Conservation (phyloP, 2,797 vertebrate genomes). For the Pseudochaenichthys georgianus region DNA sequence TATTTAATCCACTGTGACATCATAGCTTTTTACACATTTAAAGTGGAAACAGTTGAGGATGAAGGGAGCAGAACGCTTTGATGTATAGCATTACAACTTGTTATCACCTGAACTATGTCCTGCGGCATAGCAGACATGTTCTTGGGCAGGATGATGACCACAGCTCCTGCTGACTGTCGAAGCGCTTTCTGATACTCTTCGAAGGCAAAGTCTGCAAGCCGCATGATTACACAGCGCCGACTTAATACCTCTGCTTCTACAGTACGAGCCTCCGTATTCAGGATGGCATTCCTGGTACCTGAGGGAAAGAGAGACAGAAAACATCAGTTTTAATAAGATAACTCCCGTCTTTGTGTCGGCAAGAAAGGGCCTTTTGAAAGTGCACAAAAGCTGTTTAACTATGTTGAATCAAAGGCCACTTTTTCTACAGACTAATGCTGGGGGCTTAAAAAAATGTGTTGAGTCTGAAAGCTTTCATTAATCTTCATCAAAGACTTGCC, state of each 20-base stretch:
- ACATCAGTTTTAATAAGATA: not conserved
- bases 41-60: not conserved
- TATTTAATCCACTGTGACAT: not conserved
- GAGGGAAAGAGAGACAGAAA: not conserved
- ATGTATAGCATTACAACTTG: not conserved
- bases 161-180: slow-evolving; percentile 95
- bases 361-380: not conserved
- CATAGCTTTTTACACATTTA: not conserved
- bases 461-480: not conserved
- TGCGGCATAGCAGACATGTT: slow-evolving; percentile 96
- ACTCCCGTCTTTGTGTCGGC: not conserved
- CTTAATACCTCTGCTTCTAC: slow-evolving; percentile 96
- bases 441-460: not conserved
- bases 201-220: slow-evolving; percentile 95
- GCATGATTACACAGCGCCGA: slow-evolving; percentile 97
- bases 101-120: slow-evolving; percentile 92
- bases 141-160: slow-evolving; percentile 95
- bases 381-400: not conserved
- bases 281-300: slow-evolving; percentile 96
- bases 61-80: not conserved
- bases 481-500: not conserved
- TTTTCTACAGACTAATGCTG: no score
- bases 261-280: slow-evolving; percentile 97
- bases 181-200: slow-evolving; percentile 97
- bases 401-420: no score